Percentiles rank a stretch among this genome's conserved stretches.
These are phyloP conservation scores for Ganaspis sp. DNA, from an alignment of 1,140 invertebrate species.

Conservation along the genomic window DNA sequence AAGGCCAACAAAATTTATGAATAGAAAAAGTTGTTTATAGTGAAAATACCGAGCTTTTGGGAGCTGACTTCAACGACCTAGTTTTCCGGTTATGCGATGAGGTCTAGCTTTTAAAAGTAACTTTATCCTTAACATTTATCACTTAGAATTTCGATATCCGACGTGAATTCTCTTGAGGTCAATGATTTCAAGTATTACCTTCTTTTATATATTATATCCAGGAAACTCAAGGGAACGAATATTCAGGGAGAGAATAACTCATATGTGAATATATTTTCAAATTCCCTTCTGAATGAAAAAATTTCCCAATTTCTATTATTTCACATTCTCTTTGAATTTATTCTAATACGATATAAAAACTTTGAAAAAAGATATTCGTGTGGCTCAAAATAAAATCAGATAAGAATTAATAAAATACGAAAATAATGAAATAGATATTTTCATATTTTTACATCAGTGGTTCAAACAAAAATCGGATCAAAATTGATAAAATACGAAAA, in stretches of 20 bases:
- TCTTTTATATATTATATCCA: background rate
- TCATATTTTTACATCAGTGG: no score
- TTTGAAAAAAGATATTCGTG: no score
- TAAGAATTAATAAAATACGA: no score
- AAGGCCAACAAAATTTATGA: background rate
- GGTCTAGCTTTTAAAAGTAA: slow-evolving; percentile 15
- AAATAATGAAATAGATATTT: no score
- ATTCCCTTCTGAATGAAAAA: background rate
- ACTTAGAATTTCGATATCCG: slow-evolving; percentile 29
- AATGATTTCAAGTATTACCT: slow-evolving; percentile 8
- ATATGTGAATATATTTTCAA: background rate
- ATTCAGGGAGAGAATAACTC: background rate
- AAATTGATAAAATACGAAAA: no score
- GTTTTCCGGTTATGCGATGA: background rate
- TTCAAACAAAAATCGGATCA: no score
- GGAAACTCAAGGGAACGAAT: background rate
- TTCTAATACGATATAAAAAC: no score
- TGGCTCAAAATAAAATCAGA: no score
- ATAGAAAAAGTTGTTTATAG: background rate
- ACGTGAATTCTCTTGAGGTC: background rate
- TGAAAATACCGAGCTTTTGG: background rate
- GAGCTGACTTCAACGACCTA: background rate
- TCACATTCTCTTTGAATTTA: background rate
- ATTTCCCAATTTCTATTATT: background rate
- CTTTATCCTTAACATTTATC: slow-evolving; percentile 29